Evolutionary conservation across 2,113 vertebrate species (phyloP), one percentile per base, ranked within the genome.

Genomic region (Corydoras maculifer): DNA sequence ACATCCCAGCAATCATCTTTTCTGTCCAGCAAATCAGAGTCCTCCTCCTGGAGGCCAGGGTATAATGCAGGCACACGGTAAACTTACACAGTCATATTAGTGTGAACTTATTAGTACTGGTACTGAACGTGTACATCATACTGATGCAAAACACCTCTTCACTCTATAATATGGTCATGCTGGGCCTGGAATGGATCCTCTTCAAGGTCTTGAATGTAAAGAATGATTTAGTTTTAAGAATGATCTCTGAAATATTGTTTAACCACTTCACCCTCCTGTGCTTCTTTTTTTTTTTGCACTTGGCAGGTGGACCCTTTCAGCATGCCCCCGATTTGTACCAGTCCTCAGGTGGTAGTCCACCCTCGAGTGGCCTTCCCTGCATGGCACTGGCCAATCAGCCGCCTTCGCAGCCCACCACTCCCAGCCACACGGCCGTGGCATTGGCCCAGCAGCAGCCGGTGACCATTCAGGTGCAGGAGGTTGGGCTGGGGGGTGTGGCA

Each of bases 1-100:
- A 84, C 93, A 98, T 86, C 92, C 96, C 77, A 98, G 85, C 86
- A 99, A 98, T 86, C 95, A 99, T 78, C 93, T 98, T 84, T 98
- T 97, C 92, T 92, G 93, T 82, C 92, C 93, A 11, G 89, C 94
- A 71, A 94, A 94, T 88, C 95, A 91, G 82, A 98, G 94, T 79
- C 93, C 97, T 43, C 94, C 95, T 7, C 94, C 95, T 0, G 87
- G 91, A 78, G 91, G 84, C 83, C 90, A 90, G 84, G 86, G 87
- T 75, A 84, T 97, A 86, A 91, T 97, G 78, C 93, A 93, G 82
- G 80, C 91, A 75, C 95, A 97, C 1, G 91, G 96, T 99, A 82
- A 90, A 91, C 81, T 54, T 54, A 10, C 12, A n/a, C 4, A 4
- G 11, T 13, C 7, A 7, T 11, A 51, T 7, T 9, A 51, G 7